Evolutionary conservation across 1,140 invertebrate species (phyloP).

Genomic region (Laodelphax striatellus): DNA sequence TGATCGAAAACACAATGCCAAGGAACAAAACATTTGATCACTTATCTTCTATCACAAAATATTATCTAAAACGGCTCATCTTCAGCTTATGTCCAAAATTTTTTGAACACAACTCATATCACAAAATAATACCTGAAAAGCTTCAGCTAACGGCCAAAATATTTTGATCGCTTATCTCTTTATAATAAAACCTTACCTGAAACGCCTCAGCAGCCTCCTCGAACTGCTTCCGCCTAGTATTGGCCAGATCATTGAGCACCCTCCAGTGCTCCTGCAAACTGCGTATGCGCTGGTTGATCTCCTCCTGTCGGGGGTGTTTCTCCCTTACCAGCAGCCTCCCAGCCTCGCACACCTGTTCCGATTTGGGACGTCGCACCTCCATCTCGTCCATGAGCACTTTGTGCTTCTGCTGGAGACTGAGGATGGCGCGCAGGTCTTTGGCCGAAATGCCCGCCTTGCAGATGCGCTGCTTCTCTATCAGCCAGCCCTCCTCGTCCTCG

Average conservation of each 20-base stretch:
- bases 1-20: too few species aligned
- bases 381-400: slow-evolving; percentile 90
- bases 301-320: slow-evolving; percentile 60
- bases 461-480: slow-evolving; percentile 84
- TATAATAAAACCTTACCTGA: slow-evolving; percentile 45
- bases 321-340: slow-evolving; percentile 64
- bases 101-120: too few species aligned
- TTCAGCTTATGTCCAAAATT: too few species aligned
- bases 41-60: too few species aligned
- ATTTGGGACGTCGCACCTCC: slow-evolving; percentile 67
- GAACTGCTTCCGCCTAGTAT: slow-evolving; percentile 70
- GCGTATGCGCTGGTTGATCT: slow-evolving; percentile 67
- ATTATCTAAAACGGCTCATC: too few species aligned
- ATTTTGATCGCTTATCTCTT: too few species aligned
- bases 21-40: too few species aligned
- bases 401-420: slow-evolving; percentile 87
- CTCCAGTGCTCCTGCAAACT: slow-evolving; percentile 77
- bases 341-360: slow-evolving; percentile 58
- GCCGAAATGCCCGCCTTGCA: slow-evolving; percentile 82
- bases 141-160: too few species aligned
- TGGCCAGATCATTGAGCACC: slow-evolving; percentile 69
- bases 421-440: slow-evolving; percentile 82
- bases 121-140: too few species aligned
- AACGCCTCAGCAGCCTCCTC: slow-evolving; percentile 91
- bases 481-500: slow-evolving; percentile 87